Percentiles rank a stretch among this genome's conserved stretches.
Evolutionary conservation across 2,113 vertebrate species (phyloP).

Genomic region (Ochotona princeps): DNA sequence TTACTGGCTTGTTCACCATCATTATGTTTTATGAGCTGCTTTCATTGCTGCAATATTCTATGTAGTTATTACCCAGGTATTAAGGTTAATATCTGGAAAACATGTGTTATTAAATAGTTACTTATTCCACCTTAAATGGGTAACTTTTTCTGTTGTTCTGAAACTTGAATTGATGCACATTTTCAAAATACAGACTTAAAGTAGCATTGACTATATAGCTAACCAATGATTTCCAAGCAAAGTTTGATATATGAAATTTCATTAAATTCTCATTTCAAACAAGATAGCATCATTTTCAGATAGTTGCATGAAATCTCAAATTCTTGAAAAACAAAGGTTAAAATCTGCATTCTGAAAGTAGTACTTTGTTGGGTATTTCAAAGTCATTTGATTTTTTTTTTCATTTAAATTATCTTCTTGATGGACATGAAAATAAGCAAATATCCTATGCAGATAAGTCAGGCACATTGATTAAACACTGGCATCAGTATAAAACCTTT

Average conservation of each 20-base stretch:
- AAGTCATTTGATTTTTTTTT: not conserved
- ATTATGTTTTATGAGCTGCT: slow-evolving; percentile 11
- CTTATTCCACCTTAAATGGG: slow-evolving; percentile 39
- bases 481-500: slow-evolving; percentile 32
- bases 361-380: slow-evolving; percentile 18
- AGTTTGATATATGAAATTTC: slow-evolving; percentile 30
- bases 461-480: slow-evolving; percentile 57
- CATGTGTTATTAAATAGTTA: not conserved
- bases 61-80: slow-evolving; percentile 5
- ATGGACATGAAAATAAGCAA: slow-evolving; percentile 17
- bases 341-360: not conserved
- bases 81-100: not conserved
- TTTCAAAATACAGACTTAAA: slow-evolving; percentile 26
- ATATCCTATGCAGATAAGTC: not conserved
- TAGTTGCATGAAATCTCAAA: slow-evolving; percentile 15
- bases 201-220: not conserved
- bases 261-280: slow-evolving; percentile 50
- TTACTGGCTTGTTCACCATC: not conserved
- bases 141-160: not conserved
- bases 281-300: slow-evolving; percentile 41
- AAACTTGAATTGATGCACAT: slow-evolving; percentile 35
- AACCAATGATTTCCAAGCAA: slow-evolving; percentile 46
- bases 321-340: slow-evolving; percentile 41
- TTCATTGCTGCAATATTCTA: not conserved
- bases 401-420: slow-evolving; percentile 56